Evolutionary conservation across 1,140 invertebrate genomes (phyloP).

Genomic region (Bombus huntii): DNA sequence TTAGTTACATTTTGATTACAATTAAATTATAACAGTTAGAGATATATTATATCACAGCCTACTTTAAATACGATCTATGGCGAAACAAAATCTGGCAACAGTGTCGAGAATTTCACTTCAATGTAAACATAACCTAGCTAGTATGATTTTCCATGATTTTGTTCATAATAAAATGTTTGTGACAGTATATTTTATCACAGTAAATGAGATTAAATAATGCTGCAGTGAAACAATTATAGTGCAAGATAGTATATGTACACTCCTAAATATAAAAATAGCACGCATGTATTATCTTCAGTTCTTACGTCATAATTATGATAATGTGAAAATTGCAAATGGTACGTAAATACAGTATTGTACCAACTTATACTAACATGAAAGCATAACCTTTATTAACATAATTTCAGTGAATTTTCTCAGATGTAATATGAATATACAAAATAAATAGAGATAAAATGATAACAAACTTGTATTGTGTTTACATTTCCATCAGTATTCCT

Average conservation of each 20-base stretch:
- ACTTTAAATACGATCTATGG: background rate
- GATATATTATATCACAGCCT: background rate
- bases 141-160: background rate
- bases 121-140: background rate
- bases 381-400: background rate
- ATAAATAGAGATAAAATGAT: background rate
- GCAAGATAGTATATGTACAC: background rate
- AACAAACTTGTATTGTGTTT: background rate
- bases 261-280: background rate
- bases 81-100: background rate
- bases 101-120: background rate
- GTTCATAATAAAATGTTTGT: background rate
- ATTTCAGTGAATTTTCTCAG: background rate
- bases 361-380: background rate
- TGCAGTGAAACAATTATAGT: background rate
- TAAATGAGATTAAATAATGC: background rate
- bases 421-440: background rate
- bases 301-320: background rate
- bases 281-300: background rate
- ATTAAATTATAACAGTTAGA: background rate
- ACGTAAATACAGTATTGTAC: background rate
- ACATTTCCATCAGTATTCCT: background rate
- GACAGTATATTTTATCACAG: background rate
- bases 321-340: background rate
- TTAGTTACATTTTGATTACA: background rate